A percentile compares a stretch with the other conserved stretches of the same genome.
phyloP scores from a whole-genome alignment of 2,113 vertebrate species.

The Bubalus kerabau region DNA sequence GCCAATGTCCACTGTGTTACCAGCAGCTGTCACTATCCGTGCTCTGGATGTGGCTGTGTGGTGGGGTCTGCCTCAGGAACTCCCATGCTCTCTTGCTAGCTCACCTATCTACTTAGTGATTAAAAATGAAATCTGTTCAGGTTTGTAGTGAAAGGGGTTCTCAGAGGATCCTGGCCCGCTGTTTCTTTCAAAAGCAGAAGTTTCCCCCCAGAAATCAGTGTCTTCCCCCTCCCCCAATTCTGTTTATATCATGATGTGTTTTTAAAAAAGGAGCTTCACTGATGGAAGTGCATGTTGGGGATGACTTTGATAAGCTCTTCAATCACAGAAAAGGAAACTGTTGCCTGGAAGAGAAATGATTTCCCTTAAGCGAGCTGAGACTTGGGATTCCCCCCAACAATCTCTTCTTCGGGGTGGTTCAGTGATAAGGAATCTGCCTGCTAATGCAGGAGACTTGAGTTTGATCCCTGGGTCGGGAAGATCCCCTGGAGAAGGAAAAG shows the following conservation, averaged over 20 bases:
- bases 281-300: background rate
- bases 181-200: background rate
- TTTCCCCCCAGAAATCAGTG: background rate
- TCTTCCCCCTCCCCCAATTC: background rate
- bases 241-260: background rate
- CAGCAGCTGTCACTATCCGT: background rate
- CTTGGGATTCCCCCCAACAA: background rate
- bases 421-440: background rate
- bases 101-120: background rate
- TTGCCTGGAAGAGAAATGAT: background rate
- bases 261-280: background rate
- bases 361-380: background rate
- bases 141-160: background rate
- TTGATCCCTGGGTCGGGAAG: background rate
- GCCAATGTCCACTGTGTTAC: accelerated
- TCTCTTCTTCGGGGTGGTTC: background rate
- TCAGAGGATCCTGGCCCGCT: background rate
- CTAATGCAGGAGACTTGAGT: background rate
- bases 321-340: background rate
- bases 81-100: background rate
- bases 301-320: background rate
- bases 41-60: background rate
- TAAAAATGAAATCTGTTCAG: background rate
- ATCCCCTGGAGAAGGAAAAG: background rate
- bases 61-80: background rate